Evolutionary conservation across 1,140 invertebrate species (phyloP).

Genomic region (Camponotus floridanus): DNA sequence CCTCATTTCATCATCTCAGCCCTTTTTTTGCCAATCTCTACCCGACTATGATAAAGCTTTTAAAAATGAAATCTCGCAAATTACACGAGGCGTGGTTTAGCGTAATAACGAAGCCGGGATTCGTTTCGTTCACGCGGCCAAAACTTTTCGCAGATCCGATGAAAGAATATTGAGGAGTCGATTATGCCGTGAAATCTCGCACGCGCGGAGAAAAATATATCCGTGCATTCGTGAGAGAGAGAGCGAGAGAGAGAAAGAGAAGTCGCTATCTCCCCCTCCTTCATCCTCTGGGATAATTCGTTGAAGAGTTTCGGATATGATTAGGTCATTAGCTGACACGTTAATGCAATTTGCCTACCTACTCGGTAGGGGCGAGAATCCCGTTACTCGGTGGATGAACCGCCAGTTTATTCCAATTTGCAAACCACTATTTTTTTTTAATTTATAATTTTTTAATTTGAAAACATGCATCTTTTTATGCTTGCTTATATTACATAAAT

Average conservation of each 20-base stretch:
- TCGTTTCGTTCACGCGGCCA: not conserved
- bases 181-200: constrained; percentile 12
- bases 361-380: constrained; percentile 60
- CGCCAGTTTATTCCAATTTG: constrained; percentile 13
- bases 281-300: constrained; percentile 47
- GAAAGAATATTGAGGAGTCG: not conserved
- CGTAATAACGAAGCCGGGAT: not conserved
- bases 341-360: constrained; percentile 71
- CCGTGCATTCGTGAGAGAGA: not conserved
- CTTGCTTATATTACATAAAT: too few species aligned
- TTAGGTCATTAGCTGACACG: constrained; percentile 72
- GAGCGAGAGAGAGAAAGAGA: not conserved
- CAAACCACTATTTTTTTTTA: too few species aligned
- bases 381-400: constrained; percentile 74
- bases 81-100: not conserved
- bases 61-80: constrained; percentile 42
- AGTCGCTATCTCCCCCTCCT: not conserved
- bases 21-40: not conserved
- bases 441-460: too few species aligned
- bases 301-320: constrained; percentile 72
- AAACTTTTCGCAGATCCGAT: constrained; percentile 20
- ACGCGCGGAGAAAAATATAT: not conserved
- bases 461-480: too few species aligned
- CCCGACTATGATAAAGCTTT: not conserved
- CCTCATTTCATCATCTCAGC: not conserved